phyloP scores from a whole-genome alignment of 2,797 vertebrate genomes.

The Cyclura pinguis region DNA sequence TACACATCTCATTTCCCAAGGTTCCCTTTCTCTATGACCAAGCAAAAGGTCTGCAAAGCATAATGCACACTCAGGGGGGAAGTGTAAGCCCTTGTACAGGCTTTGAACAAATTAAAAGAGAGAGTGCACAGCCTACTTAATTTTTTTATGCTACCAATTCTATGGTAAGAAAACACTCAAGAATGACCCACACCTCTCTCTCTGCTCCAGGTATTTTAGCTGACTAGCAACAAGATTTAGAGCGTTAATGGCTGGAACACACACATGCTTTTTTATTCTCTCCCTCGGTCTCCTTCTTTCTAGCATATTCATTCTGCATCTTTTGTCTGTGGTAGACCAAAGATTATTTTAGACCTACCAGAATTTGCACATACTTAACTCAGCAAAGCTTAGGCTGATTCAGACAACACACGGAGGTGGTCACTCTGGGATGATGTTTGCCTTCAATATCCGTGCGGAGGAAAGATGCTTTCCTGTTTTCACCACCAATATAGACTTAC shows the following conservation, averaged over 20 bases:
- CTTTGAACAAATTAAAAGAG: constrained; percentile 43
- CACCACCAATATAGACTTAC: too few species aligned
- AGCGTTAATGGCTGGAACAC: neutral
- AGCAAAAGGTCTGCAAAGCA: neutral
- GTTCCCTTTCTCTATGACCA: neutral
- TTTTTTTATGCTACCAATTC: constrained; percentile 18
- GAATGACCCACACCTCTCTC: neutral
- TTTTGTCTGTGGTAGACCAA: neutral
- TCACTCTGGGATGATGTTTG: neutral
- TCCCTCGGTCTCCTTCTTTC: neutral
- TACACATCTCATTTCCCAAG: constrained; percentile 43
- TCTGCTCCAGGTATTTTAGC: neutral
- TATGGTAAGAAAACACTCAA: constrained; percentile 11
- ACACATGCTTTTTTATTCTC: too few species aligned
- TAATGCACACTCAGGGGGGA: constrained; percentile 3
- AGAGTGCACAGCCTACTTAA: neutral
- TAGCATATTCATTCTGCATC: neutral
- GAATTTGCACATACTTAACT: neutral
- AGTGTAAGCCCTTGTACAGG: constrained; percentile 37
- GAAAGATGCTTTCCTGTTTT: too few species aligned
- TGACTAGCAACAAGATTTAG: constrained; percentile 7
- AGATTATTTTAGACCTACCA: too few species aligned
- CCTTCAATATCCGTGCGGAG: too few species aligned
- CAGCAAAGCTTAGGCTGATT: neutral
- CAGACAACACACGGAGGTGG: neutral